These are phyloP conservation scores for Indri indri DNA, from an alignment of 2,113 vertebrate species.

Conservation along the genomic window DNA sequence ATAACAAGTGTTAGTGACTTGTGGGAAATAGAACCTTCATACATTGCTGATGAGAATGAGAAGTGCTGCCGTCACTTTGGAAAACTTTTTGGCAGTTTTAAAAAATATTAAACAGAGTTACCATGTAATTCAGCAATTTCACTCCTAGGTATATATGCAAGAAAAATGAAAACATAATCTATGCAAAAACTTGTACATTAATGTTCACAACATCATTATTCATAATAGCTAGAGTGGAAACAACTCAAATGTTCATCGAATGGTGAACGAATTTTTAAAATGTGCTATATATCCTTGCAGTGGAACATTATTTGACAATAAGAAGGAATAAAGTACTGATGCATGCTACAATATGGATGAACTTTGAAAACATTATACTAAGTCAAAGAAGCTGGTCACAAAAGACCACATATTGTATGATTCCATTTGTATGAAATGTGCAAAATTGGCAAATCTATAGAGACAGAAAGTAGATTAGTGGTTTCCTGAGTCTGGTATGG, in stretches of 20 bases:
- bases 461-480: not conserved
- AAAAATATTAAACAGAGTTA: not conserved
- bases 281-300: not conserved
- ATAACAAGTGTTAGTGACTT: not conserved
- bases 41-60: not conserved
- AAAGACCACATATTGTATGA: not conserved
- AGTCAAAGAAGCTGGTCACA: not conserved
- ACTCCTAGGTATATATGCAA: not conserved
- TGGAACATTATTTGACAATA: not conserved
- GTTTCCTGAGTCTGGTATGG: not conserved
- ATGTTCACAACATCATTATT: not conserved
- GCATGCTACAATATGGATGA: not conserved
- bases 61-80: not conserved
- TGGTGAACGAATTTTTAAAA: not conserved
- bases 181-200: not conserved
- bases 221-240: not conserved
- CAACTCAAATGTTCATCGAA: not conserved
- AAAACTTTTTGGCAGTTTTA: not conserved
- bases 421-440: not conserved
- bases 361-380: not conserved
- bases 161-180: not conserved
- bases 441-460: not conserved
- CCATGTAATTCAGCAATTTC: not conserved
- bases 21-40: not conserved
- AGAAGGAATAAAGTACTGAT: not conserved